Evolutionary conservation across 2,113 vertebrate genomes (phyloP), one percentile per base, ranked within the genome.

Genomic region (Anseranas semipalmata): DNA sequence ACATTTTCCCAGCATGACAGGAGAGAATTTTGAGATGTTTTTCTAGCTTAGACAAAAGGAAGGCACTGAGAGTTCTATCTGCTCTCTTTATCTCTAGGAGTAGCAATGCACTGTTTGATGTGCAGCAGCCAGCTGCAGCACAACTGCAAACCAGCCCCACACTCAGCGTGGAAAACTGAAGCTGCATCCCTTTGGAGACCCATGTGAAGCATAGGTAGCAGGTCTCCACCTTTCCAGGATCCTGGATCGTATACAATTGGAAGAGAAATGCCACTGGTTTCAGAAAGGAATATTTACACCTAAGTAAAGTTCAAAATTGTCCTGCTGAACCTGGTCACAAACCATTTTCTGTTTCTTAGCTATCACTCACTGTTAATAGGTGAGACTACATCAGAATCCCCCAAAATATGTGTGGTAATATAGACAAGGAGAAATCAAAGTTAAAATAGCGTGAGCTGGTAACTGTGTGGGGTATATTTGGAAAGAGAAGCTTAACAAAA

Each of bases 11-110:
- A 73, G 32, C 43, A 6, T 45, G 92, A 81, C 65, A 86, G 85
- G 39, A 92, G 80, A 85, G 93, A 32, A 35, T 71, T 92, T 56
- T 6, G 90, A 92, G 80, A 17, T 37, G 63, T 59, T 95, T 94
- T 85, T 73, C 74, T 8, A 35, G 66, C 62, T 28, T 52, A 79
- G 88, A 71, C 55, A 60, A 66, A 74, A 74, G 56, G 78, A 77
- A 94, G 28, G 63, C 72, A 12, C 28, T 12, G 77, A 89, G 93
- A 50, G 50, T 45, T n/a, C 43, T 68, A 80, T 53, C 68, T 58
- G 60, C 55, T 56, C 66, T 70, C 33, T 72, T 25, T 50, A 25
- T 58, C 17, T 37, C 55, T 41, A 28, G 30, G 24, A 1, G 1
- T 7, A 87, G 70, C 35, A 24, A 78, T 20, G 66, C 4, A 9